Evolutionary conservation across 2,113 vertebrate species (phyloP).

Genomic region (Serilophus lunatus): DNA sequence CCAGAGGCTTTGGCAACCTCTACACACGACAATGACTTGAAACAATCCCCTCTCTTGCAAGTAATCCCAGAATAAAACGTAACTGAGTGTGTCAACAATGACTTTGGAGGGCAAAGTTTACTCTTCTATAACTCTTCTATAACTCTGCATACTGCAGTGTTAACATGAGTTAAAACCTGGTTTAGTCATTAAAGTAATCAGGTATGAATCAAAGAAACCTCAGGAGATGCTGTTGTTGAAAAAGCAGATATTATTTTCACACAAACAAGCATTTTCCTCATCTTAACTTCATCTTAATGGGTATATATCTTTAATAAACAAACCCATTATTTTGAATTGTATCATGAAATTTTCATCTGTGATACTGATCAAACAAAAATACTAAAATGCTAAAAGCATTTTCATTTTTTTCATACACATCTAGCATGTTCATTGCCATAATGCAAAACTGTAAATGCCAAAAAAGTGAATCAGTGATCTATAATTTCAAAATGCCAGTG

Average conservation of each 20-base stretch:
- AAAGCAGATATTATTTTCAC: conserved; percentile 42
- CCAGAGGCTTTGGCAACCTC: background rate
- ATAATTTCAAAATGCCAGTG: conserved; percentile 55
- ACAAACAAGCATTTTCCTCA: conserved; percentile 40
- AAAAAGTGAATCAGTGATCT: conserved; percentile 44
- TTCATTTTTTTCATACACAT: background rate
- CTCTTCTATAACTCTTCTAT: background rate
- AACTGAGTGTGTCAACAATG: background rate
- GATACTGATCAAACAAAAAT: background rate
- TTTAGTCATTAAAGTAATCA: conserved; percentile 39
- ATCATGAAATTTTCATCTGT: conserved; percentile 17
- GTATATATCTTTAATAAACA: conserved; percentile 37
- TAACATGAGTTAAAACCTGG: background rate
- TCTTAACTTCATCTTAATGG: background rate
- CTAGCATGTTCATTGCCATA: conserved; percentile 19
- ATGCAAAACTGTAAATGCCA: conserved; percentile 35
- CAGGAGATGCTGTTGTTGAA: conserved; percentile 8
- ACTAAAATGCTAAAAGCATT: conserved; percentile 31
- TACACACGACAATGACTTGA: background rate
- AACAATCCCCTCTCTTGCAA: background rate
- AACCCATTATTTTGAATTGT: conserved; percentile 32
- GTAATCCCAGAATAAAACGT: background rate
- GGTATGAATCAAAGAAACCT: conserved; percentile 33
- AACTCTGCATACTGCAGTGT: background rate
- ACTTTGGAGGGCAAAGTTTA: background rate